Percentiles rank a stretch among this genome's conserved stretches.
These are phyloP conservation scores for Sphaerophoria taeniata DNA, from an alignment of 2,888 invertebrate genomes.

Conservation along the genomic window DNA sequence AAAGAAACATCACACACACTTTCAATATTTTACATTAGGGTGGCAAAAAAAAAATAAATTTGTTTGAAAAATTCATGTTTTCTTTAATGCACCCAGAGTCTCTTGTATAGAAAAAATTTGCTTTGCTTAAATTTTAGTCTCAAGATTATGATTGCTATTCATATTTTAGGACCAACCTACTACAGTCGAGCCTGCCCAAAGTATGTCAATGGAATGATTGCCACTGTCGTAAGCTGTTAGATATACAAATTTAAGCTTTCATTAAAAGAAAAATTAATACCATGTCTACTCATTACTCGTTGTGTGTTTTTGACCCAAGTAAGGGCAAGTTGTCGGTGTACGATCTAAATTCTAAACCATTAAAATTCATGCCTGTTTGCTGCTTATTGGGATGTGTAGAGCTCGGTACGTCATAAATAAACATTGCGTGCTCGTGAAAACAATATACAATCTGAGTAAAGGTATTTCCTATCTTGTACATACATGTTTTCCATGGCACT, in stretches of 20 bases:
- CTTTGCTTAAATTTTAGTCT: no score
- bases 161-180: not conserved
- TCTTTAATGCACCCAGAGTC: no score
- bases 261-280: conserved; percentile 7
- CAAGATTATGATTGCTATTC: no score
- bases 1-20: conserved; percentile 27
- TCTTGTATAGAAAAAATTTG: not conserved
- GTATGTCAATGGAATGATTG: conserved; percentile 54
- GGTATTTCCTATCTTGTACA: not conserved
- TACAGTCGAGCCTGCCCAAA: conserved; percentile 12
- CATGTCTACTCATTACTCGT: conserved; percentile 2
- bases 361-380: conserved; percentile 60
- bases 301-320: conserved; percentile 6
- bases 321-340: not conserved
- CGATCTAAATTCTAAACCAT: conserved; percentile 31
- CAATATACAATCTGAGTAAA: not conserved
- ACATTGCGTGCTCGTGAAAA: conserved; percentile 39
- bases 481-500: conserved; percentile 15
- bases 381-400: conserved; percentile 33
- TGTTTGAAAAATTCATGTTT: no score
- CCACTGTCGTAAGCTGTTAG: conserved; percentile 34
- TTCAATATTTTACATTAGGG: no score
- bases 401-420: not conserved
- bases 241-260: conserved; percentile 10
- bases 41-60: no score